Evolutionary conservation across 2,888 invertebrate genomes (phyloP).

Genomic region (Rhamphomyia laevipes): DNA sequence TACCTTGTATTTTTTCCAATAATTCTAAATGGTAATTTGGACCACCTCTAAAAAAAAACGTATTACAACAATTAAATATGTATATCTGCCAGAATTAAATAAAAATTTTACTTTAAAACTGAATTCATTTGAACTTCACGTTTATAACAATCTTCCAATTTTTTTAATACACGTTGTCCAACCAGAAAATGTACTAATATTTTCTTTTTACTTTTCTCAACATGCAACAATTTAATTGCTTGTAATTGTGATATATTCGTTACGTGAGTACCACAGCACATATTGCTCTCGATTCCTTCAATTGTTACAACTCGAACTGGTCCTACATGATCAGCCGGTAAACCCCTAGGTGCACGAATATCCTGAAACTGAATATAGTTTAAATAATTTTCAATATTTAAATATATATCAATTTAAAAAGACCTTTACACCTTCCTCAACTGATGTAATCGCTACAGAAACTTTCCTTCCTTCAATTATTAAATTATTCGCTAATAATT

Average conservation of each 20-base stretch:
- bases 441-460: constrained; percentile 50
- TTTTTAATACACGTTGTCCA: constrained; percentile 54
- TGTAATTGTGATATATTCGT: constrained; percentile 58
- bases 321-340: constrained; percentile 69
- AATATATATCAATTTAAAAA: not conserved
- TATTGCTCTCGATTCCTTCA: constrained; percentile 61
- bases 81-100: not conserved
- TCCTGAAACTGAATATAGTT: constrained; percentile 20
- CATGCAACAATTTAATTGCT: constrained; percentile 51
- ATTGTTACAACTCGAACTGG: constrained; percentile 67
- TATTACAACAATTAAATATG: not conserved
- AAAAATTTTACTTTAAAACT: constrained; percentile 53
- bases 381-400: not conserved
- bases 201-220: constrained; percentile 61
- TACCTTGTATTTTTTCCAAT: constrained; percentile 61
- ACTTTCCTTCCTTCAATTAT: constrained; percentile 46
- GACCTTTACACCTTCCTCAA: constrained; percentile 44
- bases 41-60: constrained; percentile 45
- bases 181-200: constrained; percentile 56
- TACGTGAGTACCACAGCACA: constrained; percentile 86
- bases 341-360: constrained; percentile 42
- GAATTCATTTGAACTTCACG: constrained; percentile 56
- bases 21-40: constrained; percentile 57
- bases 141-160: constrained; percentile 48
- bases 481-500: constrained; percentile 53